Evolutionary conservation across 2,888 invertebrate species (phyloP).

Genomic region (Anagyrus pseudococci): DNA sequence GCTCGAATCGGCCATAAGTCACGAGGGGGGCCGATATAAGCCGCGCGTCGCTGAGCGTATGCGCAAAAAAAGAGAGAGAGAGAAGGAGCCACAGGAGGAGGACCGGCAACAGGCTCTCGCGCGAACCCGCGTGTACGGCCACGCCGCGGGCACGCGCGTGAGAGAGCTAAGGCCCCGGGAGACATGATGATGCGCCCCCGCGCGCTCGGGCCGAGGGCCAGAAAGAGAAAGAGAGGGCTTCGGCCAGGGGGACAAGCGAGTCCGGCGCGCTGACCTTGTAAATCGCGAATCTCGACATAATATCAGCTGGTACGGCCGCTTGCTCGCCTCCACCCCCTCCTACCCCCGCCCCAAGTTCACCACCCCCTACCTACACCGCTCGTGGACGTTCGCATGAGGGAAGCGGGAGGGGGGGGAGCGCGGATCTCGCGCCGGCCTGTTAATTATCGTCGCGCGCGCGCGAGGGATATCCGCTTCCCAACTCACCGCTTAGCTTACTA

Average conservation of each 20-base stretch:
- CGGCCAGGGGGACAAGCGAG: slow-evolving; percentile 5
- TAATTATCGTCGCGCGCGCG: slow-evolving; percentile 19
- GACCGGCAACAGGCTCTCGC: too few species aligned
- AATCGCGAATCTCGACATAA: slow-evolving; percentile 46
- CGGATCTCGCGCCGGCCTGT: background rate
- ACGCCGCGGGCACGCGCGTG: slow-evolving; percentile 5
- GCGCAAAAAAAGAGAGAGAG: too few species aligned
- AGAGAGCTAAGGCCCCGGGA: background rate
- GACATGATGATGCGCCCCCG: slow-evolving; percentile 4
- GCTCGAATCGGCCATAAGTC: slow-evolving; percentile 29
- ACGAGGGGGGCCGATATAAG: slow-evolving; percentile 11
- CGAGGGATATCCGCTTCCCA: background rate
- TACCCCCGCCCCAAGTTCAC: background rate
- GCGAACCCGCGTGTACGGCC: too few species aligned
- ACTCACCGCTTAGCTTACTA: too few species aligned
- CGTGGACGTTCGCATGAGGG: too few species aligned
- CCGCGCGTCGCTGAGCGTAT: background rate
- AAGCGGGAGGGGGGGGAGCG: background rate
- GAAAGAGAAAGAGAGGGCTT: slow-evolving; percentile 15
- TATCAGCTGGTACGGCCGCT: slow-evolving; percentile 42
- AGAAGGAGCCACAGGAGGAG: too few species aligned
- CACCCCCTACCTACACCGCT: too few species aligned
- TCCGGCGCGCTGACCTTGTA: slow-evolving; percentile 41
- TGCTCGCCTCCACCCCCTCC: slow-evolving; percentile 28
- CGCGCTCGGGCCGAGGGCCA: background rate